phyloP scores from a whole-genome alignment of 1,140 invertebrate genomes.

The Drosophila tani region DNA sequence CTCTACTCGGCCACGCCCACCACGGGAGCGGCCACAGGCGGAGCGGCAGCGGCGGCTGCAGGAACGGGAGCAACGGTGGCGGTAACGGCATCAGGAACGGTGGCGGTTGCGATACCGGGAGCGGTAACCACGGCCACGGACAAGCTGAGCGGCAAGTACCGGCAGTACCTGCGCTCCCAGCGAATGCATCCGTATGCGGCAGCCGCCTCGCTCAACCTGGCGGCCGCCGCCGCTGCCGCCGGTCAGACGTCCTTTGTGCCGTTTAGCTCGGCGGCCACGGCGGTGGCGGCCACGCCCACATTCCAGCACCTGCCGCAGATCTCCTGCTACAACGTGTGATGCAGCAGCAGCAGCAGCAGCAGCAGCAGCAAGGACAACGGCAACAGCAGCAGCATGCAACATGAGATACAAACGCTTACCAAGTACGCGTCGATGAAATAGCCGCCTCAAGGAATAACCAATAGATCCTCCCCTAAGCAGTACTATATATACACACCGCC shows the following conservation, averaged over 20 bases:
- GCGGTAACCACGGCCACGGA: constrained; percentile 67
- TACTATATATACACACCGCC: constrained; percentile 40
- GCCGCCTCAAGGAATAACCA: constrained; percentile 48
- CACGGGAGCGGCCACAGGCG: constrained; percentile 53
- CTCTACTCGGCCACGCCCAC: constrained; percentile 59
- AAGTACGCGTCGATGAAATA: constrained; percentile 78
- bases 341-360: constrained; percentile 38
- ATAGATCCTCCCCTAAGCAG: constrained; percentile 51
- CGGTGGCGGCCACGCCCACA: constrained; percentile 73
- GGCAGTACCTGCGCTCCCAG: constrained; percentile 86
- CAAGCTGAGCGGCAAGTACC: constrained; percentile 86
- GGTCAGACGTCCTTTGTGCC: constrained; percentile 85
- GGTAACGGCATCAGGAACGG: constrained; percentile 23
- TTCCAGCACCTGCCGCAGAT: constrained; percentile 86
- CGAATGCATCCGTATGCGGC: constrained; percentile 86
- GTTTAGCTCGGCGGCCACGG: constrained; percentile 70
- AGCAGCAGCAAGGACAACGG: constrained; percentile 34
- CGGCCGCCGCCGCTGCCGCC: constrained; percentile 65
- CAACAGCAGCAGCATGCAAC: constrained; percentile 40
- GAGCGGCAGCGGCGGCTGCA: constrained; percentile 21
- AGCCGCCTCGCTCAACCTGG: constrained; percentile 74
- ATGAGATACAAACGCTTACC: constrained; percentile 72
- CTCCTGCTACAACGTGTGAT: constrained; percentile 87
- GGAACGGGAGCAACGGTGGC: constrained; percentile 20
- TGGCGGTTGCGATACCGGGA: constrained; percentile 28